Conservation (phyloP, 2,113 vertebrate species). For the Thomomys bottae region DNA sequence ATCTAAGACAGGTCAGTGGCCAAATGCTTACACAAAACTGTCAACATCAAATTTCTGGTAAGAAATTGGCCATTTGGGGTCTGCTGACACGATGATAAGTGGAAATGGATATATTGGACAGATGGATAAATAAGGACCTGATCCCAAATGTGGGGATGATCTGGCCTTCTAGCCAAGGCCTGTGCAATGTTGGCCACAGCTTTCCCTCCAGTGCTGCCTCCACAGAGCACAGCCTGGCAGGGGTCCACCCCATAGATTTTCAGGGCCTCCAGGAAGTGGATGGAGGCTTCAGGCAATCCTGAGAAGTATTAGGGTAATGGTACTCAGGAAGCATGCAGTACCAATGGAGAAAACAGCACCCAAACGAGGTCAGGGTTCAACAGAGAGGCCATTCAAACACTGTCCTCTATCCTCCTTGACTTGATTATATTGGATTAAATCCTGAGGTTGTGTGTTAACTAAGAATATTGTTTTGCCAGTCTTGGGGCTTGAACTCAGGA, state of each 20-base stretch:
- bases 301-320: slow-evolving; percentile 81
- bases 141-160: too few species aligned
- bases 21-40: too few species aligned
- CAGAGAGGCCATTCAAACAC: neutral
- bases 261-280: slow-evolving; percentile 87
- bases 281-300: slow-evolving; percentile 86
- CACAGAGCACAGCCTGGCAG: neutral
- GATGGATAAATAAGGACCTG: too few species aligned
- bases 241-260: slow-evolving; percentile 81
- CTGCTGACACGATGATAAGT: too few species aligned
- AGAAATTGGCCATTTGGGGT: too few species aligned
- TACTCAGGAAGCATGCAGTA: slow-evolving; percentile 87
- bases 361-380: neutral
- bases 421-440: neutral
- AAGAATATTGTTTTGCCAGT: too few species aligned
- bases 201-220: neutral
- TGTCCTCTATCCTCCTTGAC: neutral
- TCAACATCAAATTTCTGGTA: too few species aligned
- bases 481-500: too few species aligned
- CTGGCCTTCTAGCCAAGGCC: too few species aligned
- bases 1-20: too few species aligned
- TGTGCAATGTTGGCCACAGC: too few species aligned
- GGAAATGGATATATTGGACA: too few species aligned
- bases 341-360: neutral
- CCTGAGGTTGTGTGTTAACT: neutral